Base-by-base conservation (phyloP, 2,797 vertebrate species). In the Halcyon smyrnensis region DNA sequence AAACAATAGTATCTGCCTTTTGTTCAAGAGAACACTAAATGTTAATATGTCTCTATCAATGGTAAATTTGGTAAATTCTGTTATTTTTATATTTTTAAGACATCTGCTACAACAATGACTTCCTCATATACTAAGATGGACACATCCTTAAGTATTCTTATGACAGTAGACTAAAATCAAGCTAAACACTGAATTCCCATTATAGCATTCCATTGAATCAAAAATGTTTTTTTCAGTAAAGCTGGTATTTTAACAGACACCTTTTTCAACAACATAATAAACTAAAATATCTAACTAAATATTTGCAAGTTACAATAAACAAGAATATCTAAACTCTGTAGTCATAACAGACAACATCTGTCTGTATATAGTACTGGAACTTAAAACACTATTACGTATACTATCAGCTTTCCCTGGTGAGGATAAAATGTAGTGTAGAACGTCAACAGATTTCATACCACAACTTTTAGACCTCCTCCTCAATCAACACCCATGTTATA, bases 331-430 rank as follows among this genome's bases (percentile, higher is more conserved):
- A 54, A 70, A 78, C 24, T 71, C 2, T 0, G 25, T 37, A 78
- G 48, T 46, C 9, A 1, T 51, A 90, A 63, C 7, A 75, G 43
- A 24, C 25, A 59, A 46, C 30, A 34, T 51, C 59, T 79, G 23
- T 54, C 48, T 51, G 32, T n/a, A 41, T 15, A 50, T 50, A 87
- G 5, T 21, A 63, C 13, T 34, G 36, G 41, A 65, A 75, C 37
- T 59, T 78, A 57, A 24, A 53, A n/a, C 4, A 21, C 7, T 76
- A 45, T 73, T 69, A 41, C 0, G 0, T 16, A 8, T n/a, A 64
- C 7, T n/a, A 68, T 13, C 12, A 85, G 48, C 28, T 78, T 65
- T 62, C 46, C 34, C 8, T 30, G 23, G 18, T 39, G 30, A 87
- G 25, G 41, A 87, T 65, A 56, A 91, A 56, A 36, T 43, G 8